Conservation (phyloP, 2,797 vertebrate genomes). For the Chiloscyllium punctatum region DNA sequence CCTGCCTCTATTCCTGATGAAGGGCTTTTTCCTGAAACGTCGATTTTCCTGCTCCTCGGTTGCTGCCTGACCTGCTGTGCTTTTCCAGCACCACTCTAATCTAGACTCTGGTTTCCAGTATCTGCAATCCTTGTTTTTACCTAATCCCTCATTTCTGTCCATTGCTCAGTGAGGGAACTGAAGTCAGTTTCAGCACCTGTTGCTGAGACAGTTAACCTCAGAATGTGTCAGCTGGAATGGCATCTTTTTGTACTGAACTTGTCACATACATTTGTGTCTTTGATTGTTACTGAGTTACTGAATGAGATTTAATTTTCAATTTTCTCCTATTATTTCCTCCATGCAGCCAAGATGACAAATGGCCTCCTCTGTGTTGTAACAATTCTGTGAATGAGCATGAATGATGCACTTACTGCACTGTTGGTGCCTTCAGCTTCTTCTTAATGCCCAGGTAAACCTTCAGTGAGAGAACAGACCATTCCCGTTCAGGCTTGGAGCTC, state of each 20-base stretch:
- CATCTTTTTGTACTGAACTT: not conserved
- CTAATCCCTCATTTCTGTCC: not conserved
- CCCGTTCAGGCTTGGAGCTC: slow-evolving; percentile 82
- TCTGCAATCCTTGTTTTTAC: too few relatives aligned
- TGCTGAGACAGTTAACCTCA: not conserved
- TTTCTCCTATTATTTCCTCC: not conserved
- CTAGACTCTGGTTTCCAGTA: too few relatives aligned
- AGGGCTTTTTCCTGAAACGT: too few relatives aligned
- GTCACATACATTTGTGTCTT: not conserved
- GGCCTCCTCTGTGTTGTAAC: not conserved
- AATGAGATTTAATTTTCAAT: not conserved
- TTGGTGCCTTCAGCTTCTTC: slow-evolving; percentile 85
- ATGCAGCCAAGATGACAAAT: not conserved
- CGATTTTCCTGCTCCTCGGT: too few relatives aligned
- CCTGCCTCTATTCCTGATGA: too few relatives aligned
- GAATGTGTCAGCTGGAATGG: not conserved
- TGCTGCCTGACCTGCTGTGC: too few relatives aligned
- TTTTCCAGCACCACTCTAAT: too few relatives aligned
- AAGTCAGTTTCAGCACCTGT: not conserved
- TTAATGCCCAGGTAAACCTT: slow-evolving; percentile 89
- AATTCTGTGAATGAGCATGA: not conserved
- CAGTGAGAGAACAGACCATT: slow-evolving; percentile 79
- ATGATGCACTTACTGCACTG: slow-evolving; percentile 61
- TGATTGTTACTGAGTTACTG: not conserved
- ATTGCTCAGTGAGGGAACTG: not conserved